Percentiles rank a stretch among this genome's conserved stretches.
Evolutionary conservation across 2,113 vertebrate genomes (phyloP).

Genomic region (Sarotherodon lohbergeri): DNA sequence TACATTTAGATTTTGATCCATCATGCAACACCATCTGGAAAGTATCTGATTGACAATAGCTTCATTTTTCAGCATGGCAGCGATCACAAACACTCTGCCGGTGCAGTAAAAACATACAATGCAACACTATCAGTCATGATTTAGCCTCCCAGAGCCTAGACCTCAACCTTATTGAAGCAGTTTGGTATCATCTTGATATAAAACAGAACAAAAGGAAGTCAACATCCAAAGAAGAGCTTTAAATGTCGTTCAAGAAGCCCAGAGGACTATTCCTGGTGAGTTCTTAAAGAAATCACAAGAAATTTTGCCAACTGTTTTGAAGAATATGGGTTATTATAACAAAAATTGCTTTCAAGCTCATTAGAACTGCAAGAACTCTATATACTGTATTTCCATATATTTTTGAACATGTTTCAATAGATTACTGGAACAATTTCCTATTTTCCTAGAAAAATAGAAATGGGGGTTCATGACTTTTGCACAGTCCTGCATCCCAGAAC

Average conservation of each 20-base stretch:
- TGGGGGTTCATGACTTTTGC: not conserved
- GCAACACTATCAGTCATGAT: not conserved
- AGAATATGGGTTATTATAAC: not conserved
- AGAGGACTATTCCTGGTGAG: not conserved
- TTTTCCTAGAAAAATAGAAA: not conserved
- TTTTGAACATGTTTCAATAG: not conserved
- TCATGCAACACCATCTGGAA: not conserved
- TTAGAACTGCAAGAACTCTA: not conserved
- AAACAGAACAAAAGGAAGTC: not conserved
- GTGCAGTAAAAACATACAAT: not conserved
- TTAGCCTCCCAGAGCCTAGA: not conserved
- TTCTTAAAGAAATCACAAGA: not conserved
- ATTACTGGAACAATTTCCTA: not conserved
- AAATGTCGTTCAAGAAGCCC: not conserved
- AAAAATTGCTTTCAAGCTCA: not conserved
- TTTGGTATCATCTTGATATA: not conserved
- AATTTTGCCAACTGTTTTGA: not conserved
- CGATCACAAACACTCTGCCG: not conserved
- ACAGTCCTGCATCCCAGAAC: not conserved
- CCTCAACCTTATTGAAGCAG: not conserved
- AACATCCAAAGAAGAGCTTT: not conserved
- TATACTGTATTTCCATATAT: rapidly evolving
- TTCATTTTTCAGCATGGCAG: not conserved
- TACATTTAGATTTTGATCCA: not conserved
- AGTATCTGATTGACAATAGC: not conserved